Base-by-base conservation (phyloP, 2,113 vertebrate genomes). In the Gadus chalcogrammus region DNA sequence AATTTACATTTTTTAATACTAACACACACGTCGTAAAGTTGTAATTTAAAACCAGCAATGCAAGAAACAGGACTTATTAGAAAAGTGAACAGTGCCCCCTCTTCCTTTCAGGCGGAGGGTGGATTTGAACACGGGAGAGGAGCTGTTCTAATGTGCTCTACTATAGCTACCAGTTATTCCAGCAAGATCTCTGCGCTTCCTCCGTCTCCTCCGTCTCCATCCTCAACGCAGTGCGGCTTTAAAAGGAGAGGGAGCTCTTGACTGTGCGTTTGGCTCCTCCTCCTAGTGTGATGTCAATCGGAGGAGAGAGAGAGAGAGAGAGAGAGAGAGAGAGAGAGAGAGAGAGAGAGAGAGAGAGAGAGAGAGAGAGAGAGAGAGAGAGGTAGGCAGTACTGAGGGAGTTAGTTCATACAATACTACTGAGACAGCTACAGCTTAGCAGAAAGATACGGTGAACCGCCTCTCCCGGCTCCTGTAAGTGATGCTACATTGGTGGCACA, bases 391-490 rank as follows among this genome's bases (percentile, higher is more conserved):
- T 73, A 81, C 84, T 87, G 84, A 88, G 87, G 85, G 90, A 88
- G 88, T 81, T 89, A 91, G 91, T 90, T 91, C 89, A 90, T 91
- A 84, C 91, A 89, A 90, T 91, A 91, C 92, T 89, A 91, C 90
- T 87, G 90, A 92, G 90, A 90, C 88, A 85, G 88, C 87, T 71
- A 85, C 88, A 90, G 91, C 88, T 90, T 87, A 88, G 88, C 90
- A 87, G 82, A 89, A 86, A 84, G 85, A 86, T 83, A 85, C 86
- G 82, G 77, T 87, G 84, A 82, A 85, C 84, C 87, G 87, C 84
- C 88, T 87, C 79, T 90, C 85, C 83, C 87, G 75, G 91, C 90
- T 87, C 86, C 84, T 85, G 90, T 87, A 87, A 91, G 88, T 90
- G 90, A 91, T 90, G 91, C 90, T 87, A 85, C 88, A 88, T 86